These are phyloP conservation scores for Formica aserva DNA, from an alignment of 2,888 invertebrate species.

Conservation along the genomic window DNA sequence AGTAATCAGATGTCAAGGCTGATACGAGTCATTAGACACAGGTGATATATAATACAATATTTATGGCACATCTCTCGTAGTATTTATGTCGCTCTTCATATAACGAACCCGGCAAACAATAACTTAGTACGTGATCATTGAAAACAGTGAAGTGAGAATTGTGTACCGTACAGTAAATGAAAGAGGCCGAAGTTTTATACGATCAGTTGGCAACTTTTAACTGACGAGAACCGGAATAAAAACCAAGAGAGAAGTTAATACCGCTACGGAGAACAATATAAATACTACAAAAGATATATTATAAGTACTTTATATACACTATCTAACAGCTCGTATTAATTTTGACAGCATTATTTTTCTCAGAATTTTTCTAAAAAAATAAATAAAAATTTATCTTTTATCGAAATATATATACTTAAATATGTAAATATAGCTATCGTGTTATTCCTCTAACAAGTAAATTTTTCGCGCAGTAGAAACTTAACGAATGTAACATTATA, in stretches of 20 bases:
- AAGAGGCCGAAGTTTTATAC: background rate
- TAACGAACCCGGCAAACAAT: background rate
- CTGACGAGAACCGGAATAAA: background rate
- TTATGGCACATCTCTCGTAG: background rate
- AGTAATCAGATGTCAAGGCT: background rate
- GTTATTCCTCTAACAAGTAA: background rate
- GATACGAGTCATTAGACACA: slow-evolving; percentile 3
- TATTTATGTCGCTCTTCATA: slow-evolving; percentile 1
- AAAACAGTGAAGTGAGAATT: background rate
- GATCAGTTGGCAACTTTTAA: background rate
- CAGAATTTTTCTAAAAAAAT: background rate
- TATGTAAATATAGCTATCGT: background rate
- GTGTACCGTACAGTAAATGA: background rate
- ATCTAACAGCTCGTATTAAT: background rate
- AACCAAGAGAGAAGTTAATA: background rate
- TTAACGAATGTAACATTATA: background rate
- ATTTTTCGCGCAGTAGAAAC: background rate
- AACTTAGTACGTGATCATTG: background rate
- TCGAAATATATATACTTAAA: background rate
- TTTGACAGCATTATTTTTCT: background rate
- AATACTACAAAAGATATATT: background rate
- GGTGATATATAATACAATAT: background rate
- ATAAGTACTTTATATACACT: background rate
- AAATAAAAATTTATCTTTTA: background rate
- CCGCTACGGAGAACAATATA: background rate